Evolutionary conservation across 2,888 invertebrate species (phyloP).

Genomic region (Agapostemon virescens): DNA sequence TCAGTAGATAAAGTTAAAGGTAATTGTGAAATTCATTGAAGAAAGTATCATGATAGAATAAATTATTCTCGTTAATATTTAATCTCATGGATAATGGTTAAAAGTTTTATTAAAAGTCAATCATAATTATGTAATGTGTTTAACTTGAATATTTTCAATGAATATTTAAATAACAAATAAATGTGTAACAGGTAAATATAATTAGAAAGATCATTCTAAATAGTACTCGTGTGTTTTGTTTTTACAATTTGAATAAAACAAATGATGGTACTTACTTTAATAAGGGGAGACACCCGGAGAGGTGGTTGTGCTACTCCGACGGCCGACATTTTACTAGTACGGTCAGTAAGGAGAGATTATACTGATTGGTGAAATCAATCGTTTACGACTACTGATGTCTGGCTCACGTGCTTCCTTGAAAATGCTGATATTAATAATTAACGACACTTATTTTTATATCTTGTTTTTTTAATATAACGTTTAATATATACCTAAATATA

Average conservation of each 20-base stretch:
- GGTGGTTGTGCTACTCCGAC: constrained; percentile 83
- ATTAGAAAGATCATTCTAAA: not conserved
- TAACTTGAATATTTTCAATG: not conserved
- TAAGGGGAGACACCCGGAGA: constrained; percentile 90
- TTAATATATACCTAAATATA: not conserved
- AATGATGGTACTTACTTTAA: constrained; percentile 84
- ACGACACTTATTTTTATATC: not conserved
- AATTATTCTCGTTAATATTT: not conserved
- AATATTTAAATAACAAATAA: constrained; percentile 6
- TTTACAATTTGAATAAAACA: not conserved
- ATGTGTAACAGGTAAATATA: not conserved
- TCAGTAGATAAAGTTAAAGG: not conserved
- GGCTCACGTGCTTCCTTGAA: not conserved
- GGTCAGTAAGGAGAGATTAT: not conserved
- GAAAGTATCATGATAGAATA: not conserved
- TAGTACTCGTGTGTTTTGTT: not conserved
- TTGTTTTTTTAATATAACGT: not conserved
- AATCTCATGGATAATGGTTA: not conserved
- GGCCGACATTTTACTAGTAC: constrained; percentile 75
- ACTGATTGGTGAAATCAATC: not conserved
- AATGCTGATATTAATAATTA: not conserved
- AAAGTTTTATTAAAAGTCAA: constrained; percentile 9
- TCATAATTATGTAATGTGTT: constrained; percentile 64
- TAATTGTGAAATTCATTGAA: not conserved
- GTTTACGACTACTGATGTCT: no score